Percentiles rank a stretch among this genome's conserved stretches.
Evolutionary conservation across 2,113 vertebrate species (phyloP).

Genomic region (Grammomys surdaster): DNA sequence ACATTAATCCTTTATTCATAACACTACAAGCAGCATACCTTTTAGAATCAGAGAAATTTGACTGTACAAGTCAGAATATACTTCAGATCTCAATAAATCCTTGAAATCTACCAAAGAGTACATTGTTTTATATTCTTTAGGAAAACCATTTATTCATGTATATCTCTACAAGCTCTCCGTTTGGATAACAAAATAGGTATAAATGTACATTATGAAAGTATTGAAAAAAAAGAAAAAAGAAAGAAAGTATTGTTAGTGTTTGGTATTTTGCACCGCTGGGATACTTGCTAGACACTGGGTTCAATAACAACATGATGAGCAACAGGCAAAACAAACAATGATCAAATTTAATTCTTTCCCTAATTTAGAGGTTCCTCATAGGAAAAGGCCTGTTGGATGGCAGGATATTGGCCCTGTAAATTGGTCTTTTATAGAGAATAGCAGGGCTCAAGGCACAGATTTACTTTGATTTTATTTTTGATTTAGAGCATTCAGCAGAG

Average conservation of each 20-base stretch:
- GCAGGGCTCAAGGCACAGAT: background rate
- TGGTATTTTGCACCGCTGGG: constrained; percentile 33
- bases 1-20: background rate
- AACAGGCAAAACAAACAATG: constrained; percentile 43
- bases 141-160: background rate
- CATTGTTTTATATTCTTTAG: constrained; percentile 2
- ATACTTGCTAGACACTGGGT: constrained; percentile 20
- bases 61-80: background rate
- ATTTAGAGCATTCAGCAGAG: background rate
- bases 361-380: constrained; percentile 13
- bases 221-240: background rate
- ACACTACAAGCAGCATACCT: background rate
- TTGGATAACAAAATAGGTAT: background rate
- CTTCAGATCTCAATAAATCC: constrained; percentile 18
- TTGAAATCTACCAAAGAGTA: background rate
- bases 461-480: constrained; percentile 38
- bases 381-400: constrained; percentile 3
- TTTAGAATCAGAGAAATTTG: constrained; percentile 30
- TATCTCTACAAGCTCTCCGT: background rate
- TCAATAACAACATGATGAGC: constrained; percentile 65
- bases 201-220: background rate
- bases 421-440: constrained; percentile 42
- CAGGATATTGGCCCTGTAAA: background rate
- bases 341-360: constrained; percentile 60
- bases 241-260: constrained; percentile 22